phyloP scores from a whole-genome alignment of 2,888 invertebrate genomes.

The Dorcus parallelipipedus region DNA sequence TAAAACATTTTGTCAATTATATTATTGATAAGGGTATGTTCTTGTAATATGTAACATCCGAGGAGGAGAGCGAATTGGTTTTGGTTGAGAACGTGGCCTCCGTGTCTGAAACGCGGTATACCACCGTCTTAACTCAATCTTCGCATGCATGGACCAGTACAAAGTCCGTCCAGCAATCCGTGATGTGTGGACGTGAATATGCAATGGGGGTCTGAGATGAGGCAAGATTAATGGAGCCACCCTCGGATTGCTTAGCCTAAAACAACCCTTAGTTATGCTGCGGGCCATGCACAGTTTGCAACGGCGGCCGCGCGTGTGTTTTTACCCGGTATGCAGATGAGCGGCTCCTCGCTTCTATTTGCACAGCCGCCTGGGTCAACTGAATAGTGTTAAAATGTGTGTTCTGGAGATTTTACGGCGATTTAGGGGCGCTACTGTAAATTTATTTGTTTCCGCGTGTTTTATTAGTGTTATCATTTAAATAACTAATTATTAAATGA shows the following conservation, averaged over 20 bases:
- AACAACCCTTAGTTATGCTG: conserved; percentile 46
- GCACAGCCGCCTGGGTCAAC: conserved; percentile 29
- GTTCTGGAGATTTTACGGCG: conserved; percentile 26
- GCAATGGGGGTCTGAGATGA: conserved; percentile 48
- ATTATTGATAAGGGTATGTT: too few relatives aligned
- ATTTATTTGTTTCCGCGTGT: conserved; percentile 25
- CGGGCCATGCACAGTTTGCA: conserved; percentile 37
- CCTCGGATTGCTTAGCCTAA: conserved; percentile 45
- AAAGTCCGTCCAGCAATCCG: conserved; percentile 38
- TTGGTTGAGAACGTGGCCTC: too few relatives aligned
- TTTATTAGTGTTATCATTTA: conserved; percentile 4
- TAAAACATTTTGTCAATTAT: too few relatives aligned
- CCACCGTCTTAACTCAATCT: conserved; percentile 40
- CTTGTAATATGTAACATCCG: too few relatives aligned
- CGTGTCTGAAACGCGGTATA: not conserved
- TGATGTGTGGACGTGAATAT: conserved; percentile 52
- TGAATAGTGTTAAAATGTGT: conserved; percentile 29
- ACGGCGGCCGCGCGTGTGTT: conserved; percentile 22
- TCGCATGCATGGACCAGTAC: conserved; percentile 40
- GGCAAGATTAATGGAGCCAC: conserved; percentile 50
- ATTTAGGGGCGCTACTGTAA: conserved; percentile 23
- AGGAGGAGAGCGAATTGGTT: too few relatives aligned
- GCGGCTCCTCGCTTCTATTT: conserved; percentile 28
- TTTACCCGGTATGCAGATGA: conserved; percentile 29
- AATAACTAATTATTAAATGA: not conserved